phyloP scores from a whole-genome alignment of 1,140 invertebrate genomes.

The Stegodyphus mimosarum region DNA sequence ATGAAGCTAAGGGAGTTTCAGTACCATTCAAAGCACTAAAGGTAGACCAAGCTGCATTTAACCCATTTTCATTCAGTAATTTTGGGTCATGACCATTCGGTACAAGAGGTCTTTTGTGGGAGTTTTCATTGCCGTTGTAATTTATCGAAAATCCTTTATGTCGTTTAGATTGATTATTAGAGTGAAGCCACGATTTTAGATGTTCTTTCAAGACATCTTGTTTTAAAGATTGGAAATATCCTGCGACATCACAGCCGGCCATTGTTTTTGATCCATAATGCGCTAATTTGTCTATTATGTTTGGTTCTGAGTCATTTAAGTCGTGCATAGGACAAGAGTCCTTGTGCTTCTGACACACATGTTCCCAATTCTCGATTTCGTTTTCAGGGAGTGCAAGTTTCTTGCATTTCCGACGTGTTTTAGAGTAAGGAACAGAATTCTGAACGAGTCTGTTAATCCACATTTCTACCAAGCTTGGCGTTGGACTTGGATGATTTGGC shows the following conservation, averaged over 20 bases:
- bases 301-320: conserved; percentile 34
- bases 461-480: conserved; percentile 38
- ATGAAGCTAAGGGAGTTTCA: too few species aligned
- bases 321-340: conserved; percentile 30
- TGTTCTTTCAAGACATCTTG: conserved; percentile 55
- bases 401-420: conserved; percentile 28
- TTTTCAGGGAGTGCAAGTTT: conserved; percentile 24
- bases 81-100: neutral
- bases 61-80: neutral
- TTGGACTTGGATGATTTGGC: conserved; percentile 14
- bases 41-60: neutral
- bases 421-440: conserved; percentile 21
- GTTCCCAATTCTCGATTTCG: conserved; percentile 29
- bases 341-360: conserved; percentile 46
- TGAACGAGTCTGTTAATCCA: conserved; percentile 40
- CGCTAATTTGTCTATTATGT: conserved; percentile 46
- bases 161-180: conserved; percentile 21
- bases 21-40: too few species aligned
- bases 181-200: conserved; percentile 32
- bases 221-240: conserved; percentile 49
- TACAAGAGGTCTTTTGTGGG: conserved; percentile 36
- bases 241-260: conserved; percentile 34
- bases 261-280: conserved; percentile 55
- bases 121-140: conserved; percentile 18
- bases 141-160: conserved; percentile 38